phyloP scores from a whole-genome alignment of 2,888 invertebrate genomes.

The Eupithecia subumbrata region DNA sequence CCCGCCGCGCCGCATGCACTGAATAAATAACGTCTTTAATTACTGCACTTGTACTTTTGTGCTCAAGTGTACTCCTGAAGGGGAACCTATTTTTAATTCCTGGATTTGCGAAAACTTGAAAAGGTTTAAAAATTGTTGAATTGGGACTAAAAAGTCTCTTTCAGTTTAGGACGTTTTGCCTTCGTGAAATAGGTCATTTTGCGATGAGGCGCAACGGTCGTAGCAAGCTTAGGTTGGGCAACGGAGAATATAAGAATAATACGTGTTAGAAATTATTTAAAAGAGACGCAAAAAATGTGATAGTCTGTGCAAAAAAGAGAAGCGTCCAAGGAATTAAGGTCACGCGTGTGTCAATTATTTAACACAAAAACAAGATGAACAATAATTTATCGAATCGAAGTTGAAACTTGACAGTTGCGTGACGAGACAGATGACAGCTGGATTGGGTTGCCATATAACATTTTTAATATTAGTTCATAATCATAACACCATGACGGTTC shows the following conservation, averaged over 20 bases:
- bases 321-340: no score
- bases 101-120: slow-evolving; percentile 21
- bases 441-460: no score
- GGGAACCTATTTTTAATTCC: slow-evolving; percentile 19
- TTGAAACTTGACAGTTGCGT: no score
- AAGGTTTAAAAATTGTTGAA: slow-evolving; percentile 1
- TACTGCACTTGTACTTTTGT: slow-evolving; percentile 45
- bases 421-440: no score
- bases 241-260: background rate
- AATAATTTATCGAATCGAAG: no score
- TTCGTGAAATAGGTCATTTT: background rate
- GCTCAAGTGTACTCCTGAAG: slow-evolving; percentile 30
- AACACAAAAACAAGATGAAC: no score
- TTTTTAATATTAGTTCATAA: no score
- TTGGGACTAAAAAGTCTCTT: background rate
- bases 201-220: background rate
- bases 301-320: no score
- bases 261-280: background rate
- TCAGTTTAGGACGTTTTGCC: background rate
- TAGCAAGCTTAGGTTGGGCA: background rate
- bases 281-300: background rate
- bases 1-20: slow-evolving; percentile 41
- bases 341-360: no score
- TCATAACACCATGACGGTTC: no score
- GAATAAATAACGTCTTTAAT: slow-evolving; percentile 54